Percentiles rank a stretch among this genome's conserved stretches.
Conservation (phyloP, 2,797 vertebrate genomes). For the Nannoperca australis region DNA sequence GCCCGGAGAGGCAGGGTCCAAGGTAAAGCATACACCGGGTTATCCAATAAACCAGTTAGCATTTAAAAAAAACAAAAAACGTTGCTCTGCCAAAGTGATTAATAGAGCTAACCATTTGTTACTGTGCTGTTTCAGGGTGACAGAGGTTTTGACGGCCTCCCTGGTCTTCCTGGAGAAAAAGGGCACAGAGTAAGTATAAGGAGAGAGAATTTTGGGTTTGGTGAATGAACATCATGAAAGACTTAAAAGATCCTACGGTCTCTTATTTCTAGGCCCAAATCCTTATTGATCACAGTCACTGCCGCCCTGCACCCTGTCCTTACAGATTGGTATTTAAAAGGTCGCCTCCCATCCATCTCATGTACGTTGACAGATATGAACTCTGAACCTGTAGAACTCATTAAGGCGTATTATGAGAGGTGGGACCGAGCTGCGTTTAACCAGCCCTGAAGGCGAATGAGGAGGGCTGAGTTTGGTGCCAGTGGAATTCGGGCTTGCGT, state of each 20-base stretch:
- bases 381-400: constrained; percentile 37
- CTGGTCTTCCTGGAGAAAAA: constrained; percentile 88
- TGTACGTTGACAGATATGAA: constrained; percentile 52
- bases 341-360: constrained; percentile 40
- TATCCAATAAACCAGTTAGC: background rate
- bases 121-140: constrained; percentile 80
- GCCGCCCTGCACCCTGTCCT: constrained; percentile 28
- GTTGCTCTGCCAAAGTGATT: background rate
- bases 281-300: constrained; percentile 27
- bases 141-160: constrained; percentile 87
- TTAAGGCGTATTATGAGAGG: constrained; percentile 47
- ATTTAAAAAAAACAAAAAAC: background rate
- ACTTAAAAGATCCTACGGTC: constrained; percentile 22
- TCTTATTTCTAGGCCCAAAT: constrained; percentile 45
- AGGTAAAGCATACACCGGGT: constrained; percentile 83
- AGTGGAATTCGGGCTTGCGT: constrained; percentile 52
- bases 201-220: background rate
- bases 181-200: constrained; percentile 84
- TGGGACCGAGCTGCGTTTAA: constrained; percentile 41
- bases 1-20: constrained; percentile 94
- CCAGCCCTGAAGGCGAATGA: constrained; percentile 31
- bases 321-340: constrained; percentile 38
- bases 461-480: constrained; percentile 55
- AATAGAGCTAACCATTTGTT: background rate
- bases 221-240: constrained; percentile 3